Evolutionary conservation across 2,113 vertebrate genomes (phyloP).

Genomic region (Morone saxatilis): DNA sequence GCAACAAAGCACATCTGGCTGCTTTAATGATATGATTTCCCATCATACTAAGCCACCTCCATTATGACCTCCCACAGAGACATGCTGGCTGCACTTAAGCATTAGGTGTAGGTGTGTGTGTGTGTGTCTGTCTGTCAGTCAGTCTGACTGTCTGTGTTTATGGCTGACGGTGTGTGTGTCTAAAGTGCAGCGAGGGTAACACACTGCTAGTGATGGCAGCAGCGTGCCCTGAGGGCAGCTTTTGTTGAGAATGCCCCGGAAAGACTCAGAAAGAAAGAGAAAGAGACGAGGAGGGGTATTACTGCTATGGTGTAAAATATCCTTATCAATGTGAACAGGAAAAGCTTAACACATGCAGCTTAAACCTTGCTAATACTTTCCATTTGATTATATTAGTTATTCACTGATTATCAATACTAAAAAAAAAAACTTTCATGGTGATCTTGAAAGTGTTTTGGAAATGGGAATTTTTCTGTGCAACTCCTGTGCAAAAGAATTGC

Average conservation of each 20-base stretch:
- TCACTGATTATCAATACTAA: conserved; percentile 25
- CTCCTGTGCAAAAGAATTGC: not conserved
- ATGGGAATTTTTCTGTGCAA: conserved; percentile 17
- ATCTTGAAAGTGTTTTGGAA: conserved; percentile 17
- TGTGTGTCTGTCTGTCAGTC: conserved; percentile 39
- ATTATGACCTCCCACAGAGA: conserved; percentile 83
- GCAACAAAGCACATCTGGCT: conserved; percentile 83
- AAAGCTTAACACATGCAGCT: conserved; percentile 36
- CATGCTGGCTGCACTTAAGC: conserved; percentile 81
- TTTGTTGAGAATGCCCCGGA: conserved; percentile 66
- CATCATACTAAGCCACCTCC: conserved; percentile 83
- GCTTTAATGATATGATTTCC: conserved; percentile 85
- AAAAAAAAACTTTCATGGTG: conserved; percentile 5
- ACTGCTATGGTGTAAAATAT: conserved; percentile 54
- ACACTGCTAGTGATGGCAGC: conserved; percentile 67
- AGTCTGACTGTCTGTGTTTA: conserved; percentile 48
- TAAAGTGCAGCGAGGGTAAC: conserved; percentile 70
- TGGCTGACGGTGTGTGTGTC: conserved; percentile 43
- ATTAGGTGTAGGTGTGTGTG: conserved; percentile 72
- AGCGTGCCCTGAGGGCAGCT: conserved; percentile 72
- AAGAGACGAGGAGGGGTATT: conserved; percentile 44
- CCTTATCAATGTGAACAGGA: conserved; percentile 44
- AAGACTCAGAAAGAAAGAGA: conserved; percentile 59
- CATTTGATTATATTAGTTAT: conserved; percentile 34
- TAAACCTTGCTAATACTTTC: conserved; percentile 37